phyloP scores from a whole-genome alignment of 1,140 invertebrate genomes.

The Hylaeus volcanicus region DNA sequence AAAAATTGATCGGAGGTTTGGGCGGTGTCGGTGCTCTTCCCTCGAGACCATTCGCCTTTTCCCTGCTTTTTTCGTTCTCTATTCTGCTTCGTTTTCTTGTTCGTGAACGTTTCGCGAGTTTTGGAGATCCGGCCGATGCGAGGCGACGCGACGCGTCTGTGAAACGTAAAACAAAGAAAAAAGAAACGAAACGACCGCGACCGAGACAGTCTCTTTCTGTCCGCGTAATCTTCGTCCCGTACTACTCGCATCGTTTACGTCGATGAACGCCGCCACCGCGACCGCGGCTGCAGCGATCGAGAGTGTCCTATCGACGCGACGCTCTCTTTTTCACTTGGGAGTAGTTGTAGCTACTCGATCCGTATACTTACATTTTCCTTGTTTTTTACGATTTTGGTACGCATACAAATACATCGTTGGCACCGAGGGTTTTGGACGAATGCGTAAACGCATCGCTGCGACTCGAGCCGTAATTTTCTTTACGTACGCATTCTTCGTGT shows the following conservation, averaged over 20 bases:
- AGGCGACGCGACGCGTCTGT: no score
- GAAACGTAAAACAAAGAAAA: no score
- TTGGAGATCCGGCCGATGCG: no score
- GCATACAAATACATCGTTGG: no score
- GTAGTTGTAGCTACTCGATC: no score
- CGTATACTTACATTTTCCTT: no score
- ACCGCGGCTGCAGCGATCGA: background rate
- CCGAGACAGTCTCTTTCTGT: background rate
- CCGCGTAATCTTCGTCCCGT: background rate
- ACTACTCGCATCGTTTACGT: background rate
- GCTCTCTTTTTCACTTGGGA: background rate
- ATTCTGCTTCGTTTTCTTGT: background rate
- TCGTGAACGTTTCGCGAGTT: background rate
- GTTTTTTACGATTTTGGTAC: no score
- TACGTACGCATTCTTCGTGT: background rate
- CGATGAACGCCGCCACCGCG: no score
- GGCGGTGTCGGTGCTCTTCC: constrained; percentile 44
- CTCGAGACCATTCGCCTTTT: constrained; percentile 34
- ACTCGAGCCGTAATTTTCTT: background rate
- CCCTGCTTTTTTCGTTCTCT: background rate
- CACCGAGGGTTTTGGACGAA: no score
- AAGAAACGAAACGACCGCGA: no score
- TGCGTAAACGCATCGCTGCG: no score
- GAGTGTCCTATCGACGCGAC: background rate
- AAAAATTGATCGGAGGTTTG: constrained; percentile 67